Conservation (phyloP, 1,140 invertebrate species). For the Nasonia vitripennis region DNA sequence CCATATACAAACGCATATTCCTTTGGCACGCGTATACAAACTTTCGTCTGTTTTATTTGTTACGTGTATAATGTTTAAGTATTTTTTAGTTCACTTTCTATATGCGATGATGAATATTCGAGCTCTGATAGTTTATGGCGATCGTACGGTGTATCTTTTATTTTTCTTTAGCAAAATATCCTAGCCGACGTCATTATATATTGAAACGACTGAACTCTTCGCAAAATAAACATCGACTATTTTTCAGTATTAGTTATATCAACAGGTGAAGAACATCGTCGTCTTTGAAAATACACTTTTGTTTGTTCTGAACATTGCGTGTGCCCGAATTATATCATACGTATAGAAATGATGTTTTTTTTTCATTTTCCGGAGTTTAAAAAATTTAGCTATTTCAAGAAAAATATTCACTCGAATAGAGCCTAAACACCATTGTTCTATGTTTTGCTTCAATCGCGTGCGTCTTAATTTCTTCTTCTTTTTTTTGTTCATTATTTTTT, state of each 20-base stretch:
- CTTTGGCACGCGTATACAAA: conserved; percentile 49
- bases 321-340: conserved; percentile 28
- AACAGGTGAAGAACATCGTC: conserved; percentile 16
- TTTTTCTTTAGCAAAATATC: conserved; percentile 48
- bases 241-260: conserved; percentile 36
- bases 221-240: conserved; percentile 51
- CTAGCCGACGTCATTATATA: conserved; percentile 42
- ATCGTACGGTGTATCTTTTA: conserved; percentile 19
- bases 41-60: conserved; percentile 28
- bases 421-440: conserved; percentile 47
- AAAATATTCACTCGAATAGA: conserved; percentile 49
- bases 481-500: conserved; percentile 28
- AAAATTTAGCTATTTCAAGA: conserved; percentile 51
- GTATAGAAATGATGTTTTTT: conserved; percentile 47
- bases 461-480: neutral
- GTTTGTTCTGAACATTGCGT: conserved; percentile 27
- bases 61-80: conserved; percentile 2
- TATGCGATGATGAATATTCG: conserved; percentile 32
- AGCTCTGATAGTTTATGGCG: neutral
- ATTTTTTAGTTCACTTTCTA: conserved; percentile 17
- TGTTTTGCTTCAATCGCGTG: conserved; percentile 39
- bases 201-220: conserved; percentile 40
- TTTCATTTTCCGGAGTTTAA: conserved; percentile 39
- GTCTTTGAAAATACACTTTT: conserved; percentile 44
- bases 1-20: conserved; percentile 31